Percentiles rank a stretch among this genome's conserved stretches.
These are phyloP conservation scores for Bovichtus variegatus DNA, from an alignment of 2,797 vertebrate species.

Conservation along the genomic window DNA sequence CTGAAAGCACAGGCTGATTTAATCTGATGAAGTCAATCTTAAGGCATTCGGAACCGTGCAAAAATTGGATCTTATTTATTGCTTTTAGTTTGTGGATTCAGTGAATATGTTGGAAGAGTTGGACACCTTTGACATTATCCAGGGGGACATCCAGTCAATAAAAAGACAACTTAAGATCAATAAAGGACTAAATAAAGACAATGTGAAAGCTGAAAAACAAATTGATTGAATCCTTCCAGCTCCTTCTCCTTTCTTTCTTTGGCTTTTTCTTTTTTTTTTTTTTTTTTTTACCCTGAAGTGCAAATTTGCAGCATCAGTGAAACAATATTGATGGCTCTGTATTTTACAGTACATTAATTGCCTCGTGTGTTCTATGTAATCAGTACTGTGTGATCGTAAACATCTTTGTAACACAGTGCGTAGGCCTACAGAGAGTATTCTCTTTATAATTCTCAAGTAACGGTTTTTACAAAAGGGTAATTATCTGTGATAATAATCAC, in stretches of 20 bases:
- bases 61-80: background rate
- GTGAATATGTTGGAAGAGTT: background rate
- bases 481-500: constrained; percentile 28
- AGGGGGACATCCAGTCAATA: constrained; percentile 42
- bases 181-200: constrained; percentile 48
- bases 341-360: background rate
- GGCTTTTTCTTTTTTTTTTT: no score
- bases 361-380: background rate
- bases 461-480: background rate
- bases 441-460: background rate
- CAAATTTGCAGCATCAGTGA: constrained; percentile 1
- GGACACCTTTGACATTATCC: constrained; percentile 36
- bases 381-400: background rate
- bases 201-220: constrained; percentile 31
- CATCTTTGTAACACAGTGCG: background rate
- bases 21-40: constrained; percentile 32
- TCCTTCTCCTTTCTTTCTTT: constrained; percentile 27
- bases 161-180: constrained; percentile 39
- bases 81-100: constrained; percentile 19
- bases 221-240: constrained; percentile 63
- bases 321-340: background rate
- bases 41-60: constrained; percentile 15
- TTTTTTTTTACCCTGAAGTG: background rate
- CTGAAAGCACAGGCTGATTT: constrained; percentile 34
- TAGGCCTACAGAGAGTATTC: background rate